phyloP scores from a whole-genome alignment of 2,797 vertebrate species.

The Mus spretus region DNA sequence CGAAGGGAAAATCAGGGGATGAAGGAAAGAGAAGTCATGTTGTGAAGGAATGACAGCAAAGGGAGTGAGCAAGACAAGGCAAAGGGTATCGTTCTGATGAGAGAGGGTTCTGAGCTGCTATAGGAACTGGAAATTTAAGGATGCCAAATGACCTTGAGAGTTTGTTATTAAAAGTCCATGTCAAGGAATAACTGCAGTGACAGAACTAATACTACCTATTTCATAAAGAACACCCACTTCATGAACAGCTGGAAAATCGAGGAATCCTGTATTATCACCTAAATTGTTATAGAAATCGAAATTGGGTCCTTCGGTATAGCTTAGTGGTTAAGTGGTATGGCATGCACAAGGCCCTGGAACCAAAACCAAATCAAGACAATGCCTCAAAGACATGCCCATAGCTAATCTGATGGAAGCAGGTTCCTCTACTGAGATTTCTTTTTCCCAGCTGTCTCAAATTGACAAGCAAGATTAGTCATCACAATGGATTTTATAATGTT shows the following conservation, averaged over 20 bases:
- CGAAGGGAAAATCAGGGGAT: background rate
- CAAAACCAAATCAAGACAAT: no score
- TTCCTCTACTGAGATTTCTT: background rate
- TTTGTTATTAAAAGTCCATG: background rate
- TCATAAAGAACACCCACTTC: background rate
- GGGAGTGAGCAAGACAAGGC: background rate
- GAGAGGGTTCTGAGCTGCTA: background rate
- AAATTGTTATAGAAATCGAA: slow-evolving; percentile 55
- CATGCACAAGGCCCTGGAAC: background rate
- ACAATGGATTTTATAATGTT: background rate
- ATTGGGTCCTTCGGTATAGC: background rate
- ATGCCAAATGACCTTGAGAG: background rate
- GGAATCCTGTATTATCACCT: background rate
- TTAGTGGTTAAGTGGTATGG: background rate
- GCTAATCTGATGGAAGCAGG: background rate
- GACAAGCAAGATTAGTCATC: background rate
- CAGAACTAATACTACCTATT: background rate
- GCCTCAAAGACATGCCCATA: background rate
- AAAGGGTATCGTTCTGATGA: background rate
- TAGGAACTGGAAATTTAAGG: background rate
- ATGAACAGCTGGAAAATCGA: background rate
- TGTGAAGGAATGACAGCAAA: background rate
- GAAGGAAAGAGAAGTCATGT: background rate
- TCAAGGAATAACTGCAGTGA: background rate
- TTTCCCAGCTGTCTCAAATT: background rate